These are phyloP conservation scores for Calcarius lapponicus DNA, from an alignment of 2,797 vertebrate genomes.

Conservation along the genomic window DNA sequence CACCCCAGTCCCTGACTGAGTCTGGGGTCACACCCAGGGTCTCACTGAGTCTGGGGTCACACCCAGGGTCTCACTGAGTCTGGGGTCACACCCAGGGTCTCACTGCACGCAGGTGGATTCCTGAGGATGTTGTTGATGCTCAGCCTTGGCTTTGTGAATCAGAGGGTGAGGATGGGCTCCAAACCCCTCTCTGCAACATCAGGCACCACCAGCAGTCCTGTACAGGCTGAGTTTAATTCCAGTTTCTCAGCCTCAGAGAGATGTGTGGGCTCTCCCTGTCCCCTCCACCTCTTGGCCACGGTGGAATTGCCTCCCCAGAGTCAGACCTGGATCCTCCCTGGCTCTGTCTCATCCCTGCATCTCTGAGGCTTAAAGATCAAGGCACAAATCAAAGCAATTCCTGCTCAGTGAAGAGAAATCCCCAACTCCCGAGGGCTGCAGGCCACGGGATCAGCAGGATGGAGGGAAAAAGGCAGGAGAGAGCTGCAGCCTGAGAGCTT, in stretches of 20 bases:
- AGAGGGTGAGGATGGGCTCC: fast-evolving
- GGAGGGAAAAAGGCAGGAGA: background rate
- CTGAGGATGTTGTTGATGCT: background rate
- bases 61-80: background rate
- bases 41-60: fast-evolving
- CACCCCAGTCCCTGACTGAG: too few relatives aligned
- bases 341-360: background rate
- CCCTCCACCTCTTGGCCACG: background rate
- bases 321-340: background rate
- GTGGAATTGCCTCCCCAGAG: background rate
- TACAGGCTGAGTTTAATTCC: background rate
- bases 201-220: fast-evolving
- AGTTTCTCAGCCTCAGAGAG: background rate
- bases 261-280: background rate
- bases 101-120: background rate
- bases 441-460: background rate
- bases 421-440: background rate
- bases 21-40: too few relatives aligned
- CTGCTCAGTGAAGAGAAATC: background rate
- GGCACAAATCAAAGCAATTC: background rate
- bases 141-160: background rate
- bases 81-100: background rate
- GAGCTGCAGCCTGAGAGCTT: background rate
- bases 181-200: background rate
- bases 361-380: background rate